These are phyloP conservation scores for Pangasius larnaudii DNA, from an alignment of 2,797 vertebrate genomes.

Conservation along the genomic window DNA sequence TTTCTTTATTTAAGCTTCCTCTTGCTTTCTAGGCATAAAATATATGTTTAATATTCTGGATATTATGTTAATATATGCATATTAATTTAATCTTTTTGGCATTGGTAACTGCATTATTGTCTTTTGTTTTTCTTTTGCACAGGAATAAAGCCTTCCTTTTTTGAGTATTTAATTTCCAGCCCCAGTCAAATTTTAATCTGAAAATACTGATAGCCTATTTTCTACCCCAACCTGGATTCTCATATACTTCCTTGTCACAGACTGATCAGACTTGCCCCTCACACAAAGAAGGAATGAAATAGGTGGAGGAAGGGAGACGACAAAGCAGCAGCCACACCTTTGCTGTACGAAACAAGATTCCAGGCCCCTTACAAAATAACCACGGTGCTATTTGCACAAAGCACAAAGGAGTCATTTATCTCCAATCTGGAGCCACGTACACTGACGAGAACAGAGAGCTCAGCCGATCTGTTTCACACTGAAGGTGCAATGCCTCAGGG, in stretches of 20 bases:
- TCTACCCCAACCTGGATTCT: neutral
- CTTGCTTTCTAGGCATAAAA: neutral
- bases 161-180: neutral
- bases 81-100: neutral
- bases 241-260: neutral
- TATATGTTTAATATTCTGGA: neutral
- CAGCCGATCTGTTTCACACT: constrained; percentile 45
- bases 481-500: constrained; percentile 34
- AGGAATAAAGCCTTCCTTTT: neutral
- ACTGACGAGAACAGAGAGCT: constrained; percentile 43
- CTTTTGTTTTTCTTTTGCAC: neutral
- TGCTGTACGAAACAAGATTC: constrained; percentile 46
- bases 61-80: neutral
- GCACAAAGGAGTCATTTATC: constrained; percentile 56
- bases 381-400: constrained; percentile 39
- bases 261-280: constrained; percentile 9
- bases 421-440: constrained; percentile 40
- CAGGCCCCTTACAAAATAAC: constrained; percentile 34
- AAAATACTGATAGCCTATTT: neutral
- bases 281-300: constrained; percentile 37
- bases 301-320: constrained; percentile 11
- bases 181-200: neutral
- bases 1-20: neutral
- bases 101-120: neutral
- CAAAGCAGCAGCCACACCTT: constrained; percentile 46